These are phyloP conservation scores for Oncorhynchus mykiss DNA, from an alignment of 2,113 vertebrate genomes.

Conservation along the genomic window DNA sequence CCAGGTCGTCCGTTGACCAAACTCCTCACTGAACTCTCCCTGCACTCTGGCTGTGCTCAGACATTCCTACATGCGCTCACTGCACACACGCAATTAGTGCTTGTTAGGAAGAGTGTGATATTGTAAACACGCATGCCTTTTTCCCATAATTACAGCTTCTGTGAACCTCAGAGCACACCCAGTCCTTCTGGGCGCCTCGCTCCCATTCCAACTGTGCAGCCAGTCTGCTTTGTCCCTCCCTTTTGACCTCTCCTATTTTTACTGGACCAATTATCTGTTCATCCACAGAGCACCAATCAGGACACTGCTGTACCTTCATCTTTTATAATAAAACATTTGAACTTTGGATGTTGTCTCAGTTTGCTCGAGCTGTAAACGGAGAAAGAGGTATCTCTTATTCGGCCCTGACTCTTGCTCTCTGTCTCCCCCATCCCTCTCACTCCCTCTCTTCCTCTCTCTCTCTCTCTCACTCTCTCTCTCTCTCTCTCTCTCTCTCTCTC, in stretches of 20 bases:
- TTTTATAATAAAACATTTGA: neutral
- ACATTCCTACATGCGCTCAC: constrained; percentile 57
- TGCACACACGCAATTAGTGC: constrained; percentile 59
- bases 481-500: too few species aligned
- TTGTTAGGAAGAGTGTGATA: constrained; percentile 62
- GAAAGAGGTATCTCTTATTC: neutral
- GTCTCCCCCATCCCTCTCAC: neutral
- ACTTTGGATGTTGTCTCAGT: neutral
- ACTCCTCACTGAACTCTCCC: constrained; percentile 53
- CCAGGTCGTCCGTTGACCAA: constrained; percentile 43
- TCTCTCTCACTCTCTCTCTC: neutral
- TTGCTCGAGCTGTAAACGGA: neutral
- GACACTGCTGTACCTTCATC: neutral
- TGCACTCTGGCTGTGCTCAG: constrained; percentile 40
- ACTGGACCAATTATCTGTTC: neutral
- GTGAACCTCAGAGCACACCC: constrained; percentile 42
- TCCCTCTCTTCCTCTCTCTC: too few species aligned
- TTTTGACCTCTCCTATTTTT: neutral
- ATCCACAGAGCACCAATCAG: neutral
- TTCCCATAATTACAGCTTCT: constrained; percentile 50
- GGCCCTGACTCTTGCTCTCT: neutral
- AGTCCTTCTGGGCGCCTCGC: constrained; percentile 20
- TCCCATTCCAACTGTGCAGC: neutral
- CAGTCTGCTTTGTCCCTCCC: neutral
- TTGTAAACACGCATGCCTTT: constrained; percentile 48